Base-by-base conservation (phyloP, 2,113 vertebrate genomes). In the Junco hyemalis region DNA sequence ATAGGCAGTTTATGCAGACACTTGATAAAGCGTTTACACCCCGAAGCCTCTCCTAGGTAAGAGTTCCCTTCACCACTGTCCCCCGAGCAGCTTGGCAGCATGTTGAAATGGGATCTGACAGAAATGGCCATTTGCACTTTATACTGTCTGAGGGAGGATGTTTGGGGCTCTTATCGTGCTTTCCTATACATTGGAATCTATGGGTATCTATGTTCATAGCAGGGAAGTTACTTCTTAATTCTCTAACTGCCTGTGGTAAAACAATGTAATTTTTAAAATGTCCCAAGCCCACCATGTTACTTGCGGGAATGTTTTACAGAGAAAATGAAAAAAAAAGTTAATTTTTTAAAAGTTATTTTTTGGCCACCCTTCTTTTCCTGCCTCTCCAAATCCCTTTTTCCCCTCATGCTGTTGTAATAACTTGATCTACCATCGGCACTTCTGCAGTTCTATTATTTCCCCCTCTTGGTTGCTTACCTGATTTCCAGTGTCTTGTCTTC, bases 391-490 rank as follows among this genome's bases (percentile, higher is more conserved):
- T 93, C 76, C 68, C 31, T 63, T 85, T 47, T 86, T 15, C 40
- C 47, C 59, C 79, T 92, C 42, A 12, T n/a, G 44, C 72, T 87
- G 22, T 74, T 29, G 15, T 83, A 88, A 92, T 60, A 93, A 78
- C 50, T 69, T 74, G 36, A 80, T 76, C 61, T 89, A 74, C 63
- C 54, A 14, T 73, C 8, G 0, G 40, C 48, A 42, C 50, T 82
- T 77, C 81, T 81, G 59, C 44, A 83, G 29, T 86, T 88, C 68
- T 84, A 16, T 60, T 90, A 45, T 91, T 91, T 91, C 35, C 72
- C 91, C 76, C 47, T 92, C 78, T 23, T 80, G 61, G 50, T 65
- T 78, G 73, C 98, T 97, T 96, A 98, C 98, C 97, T 93, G 84
- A 76, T 92, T 88, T 89, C 66, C 21, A 66, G 72, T 38, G 38